phyloP scores from a whole-genome alignment of 2,113 vertebrate species.

The Sula dactylatra region DNA sequence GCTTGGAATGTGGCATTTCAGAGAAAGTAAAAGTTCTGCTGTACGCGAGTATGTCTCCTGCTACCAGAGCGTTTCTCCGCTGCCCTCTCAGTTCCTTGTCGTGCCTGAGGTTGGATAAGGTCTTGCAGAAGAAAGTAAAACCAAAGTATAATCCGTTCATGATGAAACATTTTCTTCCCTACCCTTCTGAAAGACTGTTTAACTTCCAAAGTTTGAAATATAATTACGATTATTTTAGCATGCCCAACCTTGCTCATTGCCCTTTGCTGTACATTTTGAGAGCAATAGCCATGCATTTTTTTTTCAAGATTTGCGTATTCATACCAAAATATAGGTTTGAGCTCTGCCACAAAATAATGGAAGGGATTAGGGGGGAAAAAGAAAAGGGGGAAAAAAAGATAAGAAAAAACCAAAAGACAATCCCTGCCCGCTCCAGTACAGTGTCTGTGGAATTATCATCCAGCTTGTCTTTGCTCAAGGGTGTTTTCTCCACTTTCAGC shows the following conservation, averaged over 20 bases:
- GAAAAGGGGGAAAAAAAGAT: too few relatives aligned
- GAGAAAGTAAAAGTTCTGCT: background rate
- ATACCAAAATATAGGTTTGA: background rate
- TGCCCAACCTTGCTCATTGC: background rate
- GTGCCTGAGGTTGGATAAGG: background rate
- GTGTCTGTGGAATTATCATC: background rate
- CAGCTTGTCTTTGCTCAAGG: background rate
- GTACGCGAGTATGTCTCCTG: fast-evolving
- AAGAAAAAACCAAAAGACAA: background rate
- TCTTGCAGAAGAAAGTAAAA: background rate
- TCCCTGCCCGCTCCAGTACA: background rate
- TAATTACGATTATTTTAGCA: background rate
- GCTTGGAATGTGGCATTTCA: background rate
- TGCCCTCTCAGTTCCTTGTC: background rate
- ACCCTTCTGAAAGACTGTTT: background rate
- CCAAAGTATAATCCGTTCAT: background rate
- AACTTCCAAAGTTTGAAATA: background rate
- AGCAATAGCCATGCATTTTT: background rate
- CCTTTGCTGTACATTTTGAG: background rate
- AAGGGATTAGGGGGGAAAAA: background rate
- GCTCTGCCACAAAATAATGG: background rate
- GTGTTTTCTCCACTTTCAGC: background rate
- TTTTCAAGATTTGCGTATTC: background rate
- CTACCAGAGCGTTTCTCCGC: background rate
- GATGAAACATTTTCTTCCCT: background rate